Base-by-base conservation (phyloP, 2,888 invertebrate species). In the Noctuana brunneofusca region DNA sequence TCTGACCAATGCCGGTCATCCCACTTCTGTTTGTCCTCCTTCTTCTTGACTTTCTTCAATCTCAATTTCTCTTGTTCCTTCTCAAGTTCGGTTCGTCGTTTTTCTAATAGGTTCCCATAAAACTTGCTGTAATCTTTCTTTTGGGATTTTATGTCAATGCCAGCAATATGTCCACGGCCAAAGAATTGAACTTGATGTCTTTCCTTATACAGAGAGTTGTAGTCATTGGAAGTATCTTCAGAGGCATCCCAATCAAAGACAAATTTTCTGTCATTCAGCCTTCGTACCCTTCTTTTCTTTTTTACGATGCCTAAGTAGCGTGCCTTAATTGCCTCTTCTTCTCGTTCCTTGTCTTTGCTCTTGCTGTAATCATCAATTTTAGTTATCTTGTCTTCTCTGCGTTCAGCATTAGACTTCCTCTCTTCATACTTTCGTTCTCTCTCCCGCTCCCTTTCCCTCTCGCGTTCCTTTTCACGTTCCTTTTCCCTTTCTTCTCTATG, bases 161-260 rank as follows among this genome's bases (percentile, higher is more conserved):
- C 99, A 62, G 99, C 99, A 30, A 99, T 94, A 81, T 99, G 98
- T 9, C 99, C 99, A 65, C 99, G 93, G 0, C 99, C 99, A 91
- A 97, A 99, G 84, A 99, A 99, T 87, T 99, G 98, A 4, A 98
- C 97, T 87, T 98, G 97, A 88, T 99, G 99, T 54, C 97, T 93
- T 73, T 99, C 98, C 84, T 99, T 99, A 79, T 99, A 99, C 20
- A 99, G 91, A 65, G 95, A 95, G 85, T 99, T 99, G 79, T 99
- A 99, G 92, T 99, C 99, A 66, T 96, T 95, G 2, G 98, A 98
- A 0, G 99, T 99, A 78, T 99, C 99, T 86, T 99, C 99, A 0
- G 97, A 96, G 0, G 98, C 98, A 89, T 99, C 99, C 99, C 99
- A 99, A 87, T 99, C 99, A 86, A 99, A 99, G 0, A 99, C 99